Percentiles rank a stretch among this genome's conserved stretches.
Conservation (phyloP, 2,888 invertebrate genomes). For the Trypoxylon attenuatum region DNA sequence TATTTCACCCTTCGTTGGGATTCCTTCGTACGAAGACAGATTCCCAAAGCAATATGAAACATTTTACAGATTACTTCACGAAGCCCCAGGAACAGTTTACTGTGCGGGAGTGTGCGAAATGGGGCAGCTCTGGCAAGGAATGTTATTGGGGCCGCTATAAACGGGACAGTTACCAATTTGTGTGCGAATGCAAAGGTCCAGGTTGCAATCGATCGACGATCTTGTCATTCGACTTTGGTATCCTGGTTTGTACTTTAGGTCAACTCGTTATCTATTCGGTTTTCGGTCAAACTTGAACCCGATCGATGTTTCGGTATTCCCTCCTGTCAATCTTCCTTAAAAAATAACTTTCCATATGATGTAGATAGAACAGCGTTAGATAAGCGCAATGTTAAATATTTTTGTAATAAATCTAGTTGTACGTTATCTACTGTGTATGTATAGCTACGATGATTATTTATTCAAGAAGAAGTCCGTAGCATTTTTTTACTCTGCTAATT, state of each 20-base stretch:
- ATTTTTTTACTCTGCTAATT: not conserved
- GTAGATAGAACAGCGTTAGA: too few relatives aligned
- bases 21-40: not conserved
- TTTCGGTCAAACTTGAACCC: constrained; percentile 25
- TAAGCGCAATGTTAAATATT: too few relatives aligned
- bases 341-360: too few relatives aligned
- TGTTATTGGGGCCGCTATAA: constrained; percentile 61
- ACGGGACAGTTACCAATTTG: constrained; percentile 58
- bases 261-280: constrained; percentile 21
- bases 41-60: not conserved
- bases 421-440: not conserved
- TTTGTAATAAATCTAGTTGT: not conserved
- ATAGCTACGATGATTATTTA: not conserved
- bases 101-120: constrained; percentile 59
- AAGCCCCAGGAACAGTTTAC: constrained; percentile 47
- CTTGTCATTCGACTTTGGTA: not conserved
- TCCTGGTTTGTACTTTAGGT: constrained; percentile 17
- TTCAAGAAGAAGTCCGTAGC: not conserved
- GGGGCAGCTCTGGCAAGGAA: constrained; percentile 34
- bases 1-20: not conserved
- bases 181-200: constrained; percentile 59
- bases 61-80: constrained; percentile 60
- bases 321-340: too few relatives aligned
- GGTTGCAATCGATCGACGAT: constrained; percentile 57
- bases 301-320: too few relatives aligned